Conservation (phyloP, 2,888 invertebrate species). For the Tillus elongatus region DNA sequence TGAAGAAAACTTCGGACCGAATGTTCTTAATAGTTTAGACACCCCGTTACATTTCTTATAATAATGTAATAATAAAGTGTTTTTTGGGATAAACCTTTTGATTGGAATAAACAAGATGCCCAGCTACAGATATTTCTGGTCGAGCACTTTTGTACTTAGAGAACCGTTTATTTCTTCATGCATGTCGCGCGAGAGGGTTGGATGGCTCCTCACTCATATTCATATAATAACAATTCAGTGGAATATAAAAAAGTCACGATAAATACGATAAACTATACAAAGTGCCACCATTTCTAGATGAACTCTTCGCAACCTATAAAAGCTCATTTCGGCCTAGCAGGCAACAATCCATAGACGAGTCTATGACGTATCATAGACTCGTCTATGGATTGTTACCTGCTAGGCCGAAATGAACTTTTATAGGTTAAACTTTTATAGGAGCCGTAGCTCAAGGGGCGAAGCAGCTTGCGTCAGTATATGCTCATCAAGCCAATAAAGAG, state of each 20-base stretch:
- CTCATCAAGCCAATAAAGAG: conserved; percentile 8
- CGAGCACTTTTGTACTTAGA: conserved; percentile 4
- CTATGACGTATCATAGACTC: no score
- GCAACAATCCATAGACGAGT: conserved; percentile 9
- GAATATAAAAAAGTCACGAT: conserved; percentile 9
- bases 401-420: no score
- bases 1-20: background rate
- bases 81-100: conserved; percentile 9
- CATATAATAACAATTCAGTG: conserved; percentile 9
- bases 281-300: no score
- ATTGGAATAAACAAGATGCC: conserved; percentile 8
- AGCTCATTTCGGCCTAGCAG: background rate
- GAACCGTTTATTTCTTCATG: conserved; percentile 8
- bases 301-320: background rate
- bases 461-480: conserved; percentile 13
- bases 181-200: conserved; percentile 9
- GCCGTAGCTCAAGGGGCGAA: conserved; percentile 12
- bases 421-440: no score
- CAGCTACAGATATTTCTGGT: conserved; percentile 11
- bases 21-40: background rate
- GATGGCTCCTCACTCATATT: conserved; percentile 8
- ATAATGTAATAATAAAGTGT: background rate
- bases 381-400: no score
- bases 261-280: conserved; percentile 11
- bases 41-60: background rate